Evolutionary conservation across 2,888 invertebrate species (phyloP).

Genomic region (Meteorus cinctellus): DNA sequence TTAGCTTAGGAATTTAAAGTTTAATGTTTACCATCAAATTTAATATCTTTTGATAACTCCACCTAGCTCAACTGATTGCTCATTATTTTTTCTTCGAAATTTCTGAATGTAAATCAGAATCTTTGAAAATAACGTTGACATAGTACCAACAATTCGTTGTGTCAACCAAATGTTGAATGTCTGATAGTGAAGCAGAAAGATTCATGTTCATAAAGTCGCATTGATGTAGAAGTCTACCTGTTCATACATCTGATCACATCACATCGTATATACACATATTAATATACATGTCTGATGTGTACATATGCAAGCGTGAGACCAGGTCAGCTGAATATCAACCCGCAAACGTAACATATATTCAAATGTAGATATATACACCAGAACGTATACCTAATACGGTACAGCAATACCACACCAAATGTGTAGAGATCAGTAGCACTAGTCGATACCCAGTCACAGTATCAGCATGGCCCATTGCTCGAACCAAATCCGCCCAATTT

Average conservation of each 20-base stretch:
- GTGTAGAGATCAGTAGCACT: conserved; percentile 8
- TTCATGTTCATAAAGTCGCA: conserved; percentile 37
- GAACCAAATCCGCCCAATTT: conserved; percentile 71
- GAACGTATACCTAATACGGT: background rate
- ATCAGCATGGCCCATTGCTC: conserved; percentile 72
- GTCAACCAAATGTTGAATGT: conserved; percentile 32
- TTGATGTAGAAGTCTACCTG: background rate
- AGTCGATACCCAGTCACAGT: conserved; percentile 54
- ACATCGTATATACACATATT: background rate
- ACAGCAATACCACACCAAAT: background rate
- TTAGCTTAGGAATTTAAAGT: conserved; percentile 30
- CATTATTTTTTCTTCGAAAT: background rate
- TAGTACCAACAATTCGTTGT: background rate
- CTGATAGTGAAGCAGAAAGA: conserved; percentile 29
- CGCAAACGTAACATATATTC: conserved; percentile 23
- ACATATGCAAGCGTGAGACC: conserved; percentile 6
- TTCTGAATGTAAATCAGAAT: background rate
- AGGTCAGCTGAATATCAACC: conserved; percentile 10
- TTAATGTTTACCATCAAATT: background rate
- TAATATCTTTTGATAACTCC: conserved; percentile 10
- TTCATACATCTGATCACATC: background rate
- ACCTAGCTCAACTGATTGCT: background rate
- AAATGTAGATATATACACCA: background rate
- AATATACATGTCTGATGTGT: background rate
- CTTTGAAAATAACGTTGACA: background rate